phyloP scores from a whole-genome alignment of 2,797 vertebrate species.

The Mus minutoides region DNA sequence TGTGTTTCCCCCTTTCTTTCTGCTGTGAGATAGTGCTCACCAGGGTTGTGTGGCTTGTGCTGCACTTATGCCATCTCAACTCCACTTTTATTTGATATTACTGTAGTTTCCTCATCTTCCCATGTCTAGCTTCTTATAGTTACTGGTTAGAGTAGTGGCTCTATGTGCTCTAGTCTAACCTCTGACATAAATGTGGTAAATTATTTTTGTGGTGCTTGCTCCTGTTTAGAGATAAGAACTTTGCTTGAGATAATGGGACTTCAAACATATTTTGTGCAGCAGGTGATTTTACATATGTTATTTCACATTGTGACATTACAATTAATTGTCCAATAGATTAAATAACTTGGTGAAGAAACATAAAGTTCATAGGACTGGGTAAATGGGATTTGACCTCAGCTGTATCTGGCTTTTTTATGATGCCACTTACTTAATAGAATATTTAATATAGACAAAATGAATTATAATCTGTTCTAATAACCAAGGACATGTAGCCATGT shows the following conservation, averaged over 20 bases:
- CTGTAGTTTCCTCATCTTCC: not conserved
- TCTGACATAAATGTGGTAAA: not conserved
- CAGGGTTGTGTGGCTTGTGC: not conserved
- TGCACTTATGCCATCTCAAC: not conserved
- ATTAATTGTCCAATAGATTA: not conserved
- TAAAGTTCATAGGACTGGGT: not conserved
- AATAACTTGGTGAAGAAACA: not conserved
- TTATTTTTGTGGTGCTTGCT: not conserved
- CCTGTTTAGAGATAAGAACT: not conserved
- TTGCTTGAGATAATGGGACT: not conserved
- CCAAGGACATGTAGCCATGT: not conserved
- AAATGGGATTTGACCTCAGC: not conserved
- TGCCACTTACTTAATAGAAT: not conserved
- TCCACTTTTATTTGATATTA: not conserved
- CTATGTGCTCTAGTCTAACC: not conserved
- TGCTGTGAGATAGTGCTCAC: not conserved
- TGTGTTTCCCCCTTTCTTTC: not conserved
- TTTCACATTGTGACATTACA: not conserved
- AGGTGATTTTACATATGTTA: not conserved
- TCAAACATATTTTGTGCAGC: not conserved
- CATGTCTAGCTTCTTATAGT: not conserved
- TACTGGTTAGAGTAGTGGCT: not conserved
- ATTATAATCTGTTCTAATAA: not conserved
- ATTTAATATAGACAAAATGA: not conserved
- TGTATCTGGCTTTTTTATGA: not conserved